Evolutionary conservation across 2,113 vertebrate genomes (phyloP).

Genomic region (Callocephalon fimbriatum): DNA sequence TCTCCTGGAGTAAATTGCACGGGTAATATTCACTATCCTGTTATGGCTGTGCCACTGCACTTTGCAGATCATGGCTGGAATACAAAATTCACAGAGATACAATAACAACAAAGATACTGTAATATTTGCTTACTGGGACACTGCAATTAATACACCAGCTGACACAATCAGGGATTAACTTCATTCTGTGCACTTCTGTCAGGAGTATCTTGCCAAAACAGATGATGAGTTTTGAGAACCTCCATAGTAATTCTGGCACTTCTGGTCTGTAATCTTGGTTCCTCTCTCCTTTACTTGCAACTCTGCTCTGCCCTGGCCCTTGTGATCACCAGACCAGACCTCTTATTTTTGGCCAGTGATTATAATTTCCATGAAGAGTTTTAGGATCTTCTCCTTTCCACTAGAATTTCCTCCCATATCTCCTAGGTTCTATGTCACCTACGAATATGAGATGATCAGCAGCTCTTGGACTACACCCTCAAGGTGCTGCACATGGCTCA

Average conservation of each 20-base stretch:
- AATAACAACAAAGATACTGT: neutral
- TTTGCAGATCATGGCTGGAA: neutral
- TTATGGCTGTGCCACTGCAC: neutral
- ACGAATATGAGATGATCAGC: rapidly evolving
- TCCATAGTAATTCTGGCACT: neutral
- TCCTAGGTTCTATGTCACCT: neutral
- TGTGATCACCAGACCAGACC: neutral
- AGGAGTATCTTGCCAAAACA: neutral
- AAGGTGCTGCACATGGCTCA: neutral
- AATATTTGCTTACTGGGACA: neutral
- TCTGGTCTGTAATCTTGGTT: neutral
- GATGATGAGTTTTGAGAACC: neutral
- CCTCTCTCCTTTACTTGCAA: neutral
- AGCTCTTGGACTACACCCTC: neutral
- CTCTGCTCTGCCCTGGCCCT: neutral
- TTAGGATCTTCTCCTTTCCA: neutral
- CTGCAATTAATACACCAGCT: neutral
- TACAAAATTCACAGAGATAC: neutral
- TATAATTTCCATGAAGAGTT: neutral
- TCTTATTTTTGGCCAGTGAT: neutral
- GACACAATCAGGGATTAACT: neutral
- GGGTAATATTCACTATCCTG: neutral
- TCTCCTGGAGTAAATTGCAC: neutral
- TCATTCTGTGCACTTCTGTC: neutral
- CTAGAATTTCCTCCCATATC: neutral